Evolutionary conservation across 1,140 invertebrate species (phyloP), one percentile per base, ranked within the genome.

Genomic region (Meteorus sp.): DNA sequence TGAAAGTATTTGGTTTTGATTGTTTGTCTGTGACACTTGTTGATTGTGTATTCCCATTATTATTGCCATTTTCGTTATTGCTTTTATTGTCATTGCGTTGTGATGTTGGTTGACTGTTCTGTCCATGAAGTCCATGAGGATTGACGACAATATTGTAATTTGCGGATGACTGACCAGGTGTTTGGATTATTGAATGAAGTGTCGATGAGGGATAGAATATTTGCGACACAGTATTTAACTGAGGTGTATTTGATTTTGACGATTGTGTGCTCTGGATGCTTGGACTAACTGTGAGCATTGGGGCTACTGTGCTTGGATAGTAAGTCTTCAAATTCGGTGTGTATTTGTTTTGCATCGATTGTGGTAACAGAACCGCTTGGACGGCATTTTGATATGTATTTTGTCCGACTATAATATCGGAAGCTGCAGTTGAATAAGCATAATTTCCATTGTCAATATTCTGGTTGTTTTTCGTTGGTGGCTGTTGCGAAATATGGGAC

Each of bases 331-430:
- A 1, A 3, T 60, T 61, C 3, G 56, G 7, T 0, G 29, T 1
- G n/a, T 63, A 67, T 60, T 68, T 75, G 45, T 44, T 68, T 0
- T 70, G 63, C 0, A 58, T 54, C 9, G 60, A 27, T 7, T 71
- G 70, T 0, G 74, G 67, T 7, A 77, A n/a, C 2, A 71, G 23
- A 2, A 77, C 56, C 0, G 77, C 61, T 20, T 76, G 76, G 3
- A 77, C 55, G 0, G 74, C 70, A 56, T 63, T 75, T 3, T 73
- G 71, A 11, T 68, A 72, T 3, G 60, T 66, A 31, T 65, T 77
- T 37, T 77, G 75, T 2, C 77, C 78, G 1, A 79, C 69, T 6
- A 80, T 75, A 1, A 79, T 55, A n/a, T 80, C 77, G 0, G 77
- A 66, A 3, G 69, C 15, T 1, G 72, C 29, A 5, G 67, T 71